phyloP scores from a whole-genome alignment of 2,113 vertebrate genomes.

The Gasterosteus aculeatus region DNA sequence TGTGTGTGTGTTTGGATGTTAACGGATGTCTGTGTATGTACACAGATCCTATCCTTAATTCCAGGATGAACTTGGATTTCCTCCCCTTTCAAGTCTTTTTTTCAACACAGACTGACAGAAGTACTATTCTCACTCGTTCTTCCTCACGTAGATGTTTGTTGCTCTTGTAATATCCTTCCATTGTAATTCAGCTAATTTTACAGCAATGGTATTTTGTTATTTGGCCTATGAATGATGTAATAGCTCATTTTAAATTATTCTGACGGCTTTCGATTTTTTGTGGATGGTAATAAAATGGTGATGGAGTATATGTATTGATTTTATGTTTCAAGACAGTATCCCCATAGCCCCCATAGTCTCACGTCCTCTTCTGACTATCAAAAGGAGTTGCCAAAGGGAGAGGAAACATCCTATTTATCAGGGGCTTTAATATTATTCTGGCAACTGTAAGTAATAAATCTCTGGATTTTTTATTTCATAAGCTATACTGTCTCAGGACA shows the following conservation, averaged over 20 bases:
- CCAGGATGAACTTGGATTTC: constrained; percentile 68
- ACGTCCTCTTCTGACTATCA: background rate
- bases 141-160: constrained; percentile 28
- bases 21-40: constrained; percentile 70
- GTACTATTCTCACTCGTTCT: constrained; percentile 26
- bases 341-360: background rate
- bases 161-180: constrained; percentile 18
- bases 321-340: background rate
- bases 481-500: background rate
- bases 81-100: constrained; percentile 56
- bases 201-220: background rate
- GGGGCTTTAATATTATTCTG: background rate
- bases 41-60: constrained; percentile 64
- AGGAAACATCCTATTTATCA: background rate
- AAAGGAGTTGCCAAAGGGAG: background rate
- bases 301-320: background rate
- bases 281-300: background rate
- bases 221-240: background rate
- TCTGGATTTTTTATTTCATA: background rate
- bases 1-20: constrained; percentile 61
- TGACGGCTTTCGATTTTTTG: background rate
- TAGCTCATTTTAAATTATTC: background rate
- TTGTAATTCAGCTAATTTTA: background rate
- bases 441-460: background rate
- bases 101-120: constrained; percentile 44